Percentiles rank a stretch among this genome's conserved stretches.
These are phyloP conservation scores for Elachura formosa DNA, from an alignment of 2,113 vertebrate species.

Conservation along the genomic window DNA sequence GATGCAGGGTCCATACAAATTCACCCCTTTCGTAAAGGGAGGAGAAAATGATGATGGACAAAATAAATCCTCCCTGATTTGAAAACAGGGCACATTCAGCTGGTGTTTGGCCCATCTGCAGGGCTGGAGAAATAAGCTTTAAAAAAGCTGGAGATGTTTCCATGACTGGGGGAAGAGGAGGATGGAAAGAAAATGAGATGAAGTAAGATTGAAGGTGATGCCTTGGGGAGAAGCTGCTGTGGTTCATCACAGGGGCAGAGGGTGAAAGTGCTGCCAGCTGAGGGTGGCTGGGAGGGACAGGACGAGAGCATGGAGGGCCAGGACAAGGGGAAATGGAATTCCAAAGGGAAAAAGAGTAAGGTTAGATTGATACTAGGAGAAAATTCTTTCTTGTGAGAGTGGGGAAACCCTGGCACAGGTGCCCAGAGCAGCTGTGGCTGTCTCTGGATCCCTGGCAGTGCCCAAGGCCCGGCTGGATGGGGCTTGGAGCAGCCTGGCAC, in stretches of 20 bases:
- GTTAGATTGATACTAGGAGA: neutral
- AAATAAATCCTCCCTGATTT: neutral
- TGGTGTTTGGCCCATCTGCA: neutral
- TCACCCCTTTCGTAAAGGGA: neutral
- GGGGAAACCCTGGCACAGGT: neutral
- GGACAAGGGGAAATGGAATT: neutral
- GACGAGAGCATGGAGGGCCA: neutral
- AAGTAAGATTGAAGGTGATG: neutral
- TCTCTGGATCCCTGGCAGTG: neutral
- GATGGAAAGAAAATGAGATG: neutral
- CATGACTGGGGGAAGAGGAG: neutral
- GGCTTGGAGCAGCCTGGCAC: neutral
- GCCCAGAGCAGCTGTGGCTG: neutral
- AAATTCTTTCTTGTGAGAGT: neutral
- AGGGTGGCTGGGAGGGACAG: neutral
- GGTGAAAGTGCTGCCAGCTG: neutral
- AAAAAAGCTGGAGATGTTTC: neutral
- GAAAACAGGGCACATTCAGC: neutral
- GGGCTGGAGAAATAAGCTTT: neutral
- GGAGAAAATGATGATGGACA: neutral
- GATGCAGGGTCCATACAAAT: neutral
- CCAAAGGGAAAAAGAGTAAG: no score
- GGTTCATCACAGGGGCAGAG: no score
- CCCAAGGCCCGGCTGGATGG: accelerated
- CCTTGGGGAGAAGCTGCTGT: neutral